Base-by-base conservation (phyloP, 2,113 vertebrate species). In the Nipponia nippon region DNA sequence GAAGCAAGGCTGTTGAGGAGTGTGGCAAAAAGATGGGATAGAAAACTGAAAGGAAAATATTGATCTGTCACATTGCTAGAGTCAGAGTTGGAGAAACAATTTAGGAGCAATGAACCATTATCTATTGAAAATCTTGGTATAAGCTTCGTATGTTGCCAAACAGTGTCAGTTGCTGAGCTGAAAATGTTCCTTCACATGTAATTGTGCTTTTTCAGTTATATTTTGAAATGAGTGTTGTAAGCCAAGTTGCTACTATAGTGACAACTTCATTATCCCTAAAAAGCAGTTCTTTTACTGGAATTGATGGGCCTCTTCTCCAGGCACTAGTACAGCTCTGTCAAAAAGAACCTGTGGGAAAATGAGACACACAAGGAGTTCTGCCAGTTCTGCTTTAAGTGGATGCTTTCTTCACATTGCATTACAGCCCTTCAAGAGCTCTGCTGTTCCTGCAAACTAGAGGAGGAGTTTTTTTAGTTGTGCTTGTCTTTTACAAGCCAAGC, bases 221-320 rank as follows among this genome's bases (percentile, higher is more conserved):
- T 65, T 84, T 93, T 85, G 56, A 83, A 91, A 81, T 59, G 25
- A 66, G 18, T 52, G 11, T 77, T 83, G 50, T 72, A 86, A 76
- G 89, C 83, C 86, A 92, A 67, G 93, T 93, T 78, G 65, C 83
- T 71, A 2, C 63, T 89, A 2, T 50, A 75, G 59, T 58, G 89
- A 93, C 83, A 92, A 67, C 80, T 90, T 90, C 69, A 56, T 93
- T 84, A 75, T 84, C 69, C 75, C 34, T 81, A 36, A 92, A 92
- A 94, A 85, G 67, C 46, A 49, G 13, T 73, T 88, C 25, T 93
- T 88, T 79, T 86, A 40, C 71, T 95, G 89, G 67, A 81, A 92
- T 70, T 77, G 82, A 53, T 90, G 66, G 32, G 62, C 63, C 38
- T 89, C 62, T 12, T 73, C 58, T 77, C 40, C 75, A 83, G 70